Base-by-base conservation (phyloP, 2,797 vertebrate genomes). In the Pitangus sulphuratus region DNA sequence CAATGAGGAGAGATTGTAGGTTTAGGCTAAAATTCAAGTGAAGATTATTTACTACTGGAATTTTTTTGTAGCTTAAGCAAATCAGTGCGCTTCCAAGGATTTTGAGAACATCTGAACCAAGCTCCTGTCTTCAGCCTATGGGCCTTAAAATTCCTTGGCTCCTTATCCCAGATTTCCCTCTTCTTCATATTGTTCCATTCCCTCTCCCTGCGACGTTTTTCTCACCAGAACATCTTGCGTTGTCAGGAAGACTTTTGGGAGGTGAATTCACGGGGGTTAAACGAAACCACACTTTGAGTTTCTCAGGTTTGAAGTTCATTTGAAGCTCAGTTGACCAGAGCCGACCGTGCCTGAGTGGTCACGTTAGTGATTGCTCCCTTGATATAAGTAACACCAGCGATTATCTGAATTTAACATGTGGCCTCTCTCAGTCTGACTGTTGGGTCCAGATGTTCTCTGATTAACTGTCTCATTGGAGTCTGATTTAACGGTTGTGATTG, bases 371-470 rank as follows among this genome's bases (percentile, higher is more conserved):
- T 97, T 95, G 96, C 91, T 97, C 97, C 97, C 97, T 97, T 92
- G 91, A 93, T 95, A 93, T 95, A 96, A 96, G 93, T 97, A 97
- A 96, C 95, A 97, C 83, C 95, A 96, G 95, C 1, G 71, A 97
- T 98, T 97, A 97, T 97, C 97, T 92, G 97, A 95, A 50, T 98
- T 97, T 98, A 97, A 97, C 97, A 97, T 96, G 97, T 95, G 97
- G 97, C 97, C 97, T 97, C 98, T 98, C 82, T 97, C 97, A 91
- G 96, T 96, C 93, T 97, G 97, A 97, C 97, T 97, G 97, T 90
- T 93, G 57, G 88, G 81, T 94, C 97, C 98, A 98, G 98, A 98
- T 98, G 98, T 98, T 98, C 96, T 96, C 96, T 96, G 95, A 91
- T 95, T 96, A 95, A 96, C 96, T 93, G 95, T 91, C 96, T 97